A percentile compares a stretch with the other conserved stretches of the same genome.
Evolutionary conservation across 2,888 invertebrate genomes (phyloP).

Genomic region (Pristionchus exspectatus): DNA sequence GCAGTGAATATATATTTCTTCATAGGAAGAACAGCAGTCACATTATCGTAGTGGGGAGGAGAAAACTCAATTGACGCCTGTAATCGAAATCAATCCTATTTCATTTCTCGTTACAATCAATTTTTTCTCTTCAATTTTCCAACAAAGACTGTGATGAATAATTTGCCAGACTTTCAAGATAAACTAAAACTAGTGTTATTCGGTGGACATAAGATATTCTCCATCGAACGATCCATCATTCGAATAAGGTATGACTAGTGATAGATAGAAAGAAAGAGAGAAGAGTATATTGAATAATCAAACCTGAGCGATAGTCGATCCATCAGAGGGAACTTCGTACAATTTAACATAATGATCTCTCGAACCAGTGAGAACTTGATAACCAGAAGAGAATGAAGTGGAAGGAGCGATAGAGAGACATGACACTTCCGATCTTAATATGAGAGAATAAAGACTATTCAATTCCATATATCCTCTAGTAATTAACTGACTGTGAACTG

Average conservation of each 20-base stretch:
- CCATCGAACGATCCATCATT: too few relatives aligned
- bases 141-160: too few relatives aligned
- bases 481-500: constrained; percentile 60
- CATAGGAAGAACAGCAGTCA: constrained; percentile 84
- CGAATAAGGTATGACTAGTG: too few relatives aligned
- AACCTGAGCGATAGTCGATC: constrained; percentile 27
- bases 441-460: neutral
- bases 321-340: constrained; percentile 61
- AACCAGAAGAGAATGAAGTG: neutral
- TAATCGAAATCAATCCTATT: neutral
- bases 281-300: neutral
- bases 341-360: constrained; percentile 91
- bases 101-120: neutral
- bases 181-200: too few relatives aligned
- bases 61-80: constrained; percentile 85
- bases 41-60: constrained; percentile 93
- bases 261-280: too few relatives aligned
- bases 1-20: constrained; percentile 87
- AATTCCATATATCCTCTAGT: neutral
- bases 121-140: neutral
- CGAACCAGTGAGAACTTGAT: constrained; percentile 86
- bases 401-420: constrained; percentile 79
- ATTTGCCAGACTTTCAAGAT: too few relatives aligned
- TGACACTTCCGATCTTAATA: constrained; percentile 78
- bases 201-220: too few relatives aligned